phyloP scores from a whole-genome alignment of 2,888 invertebrate species.

The Chymomyza procnemis region DNA sequence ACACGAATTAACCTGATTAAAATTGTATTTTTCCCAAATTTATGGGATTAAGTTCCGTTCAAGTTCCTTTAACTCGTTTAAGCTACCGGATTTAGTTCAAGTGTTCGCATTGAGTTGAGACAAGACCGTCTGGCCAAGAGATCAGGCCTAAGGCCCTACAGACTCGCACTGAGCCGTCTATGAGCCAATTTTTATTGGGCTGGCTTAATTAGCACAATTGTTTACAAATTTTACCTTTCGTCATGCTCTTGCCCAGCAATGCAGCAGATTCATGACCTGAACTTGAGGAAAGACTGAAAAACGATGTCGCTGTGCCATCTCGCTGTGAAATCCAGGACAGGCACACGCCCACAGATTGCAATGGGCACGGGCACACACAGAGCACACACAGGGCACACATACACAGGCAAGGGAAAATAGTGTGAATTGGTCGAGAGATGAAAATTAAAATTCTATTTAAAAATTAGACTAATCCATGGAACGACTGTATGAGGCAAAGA shows the following conservation, averaged over 20 bases:
- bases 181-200: constrained; percentile 69
- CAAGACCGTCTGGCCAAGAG: background rate
- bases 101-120: constrained; percentile 23
- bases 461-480: constrained; percentile 66
- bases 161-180: constrained; percentile 43
- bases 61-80: constrained; percentile 76
- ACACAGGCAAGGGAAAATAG: constrained; percentile 24
- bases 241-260: constrained; percentile 49
- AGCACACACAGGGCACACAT: background rate
- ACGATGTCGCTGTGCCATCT: background rate
- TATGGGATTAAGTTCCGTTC: constrained; percentile 74
- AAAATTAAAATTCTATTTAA: constrained; percentile 72
- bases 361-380: constrained; percentile 20
- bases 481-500: constrained; percentile 32
- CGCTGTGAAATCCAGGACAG: constrained; percentile 53
- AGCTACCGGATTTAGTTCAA: constrained; percentile 75
- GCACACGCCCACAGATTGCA: constrained; percentile 67
- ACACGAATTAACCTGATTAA: constrained; percentile 74
- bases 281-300: background rate
- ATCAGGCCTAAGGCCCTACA: background rate
- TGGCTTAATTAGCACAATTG: constrained; percentile 75
- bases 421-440: constrained; percentile 51
- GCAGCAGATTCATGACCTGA: background rate
- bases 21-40: constrained; percentile 73
- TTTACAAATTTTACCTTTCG: constrained; percentile 76